A percentile compares a stretch with the other conserved stretches of the same genome.
phyloP scores from a whole-genome alignment of 2,113 vertebrate genomes.

The Pollimyrus isidori region DNA sequence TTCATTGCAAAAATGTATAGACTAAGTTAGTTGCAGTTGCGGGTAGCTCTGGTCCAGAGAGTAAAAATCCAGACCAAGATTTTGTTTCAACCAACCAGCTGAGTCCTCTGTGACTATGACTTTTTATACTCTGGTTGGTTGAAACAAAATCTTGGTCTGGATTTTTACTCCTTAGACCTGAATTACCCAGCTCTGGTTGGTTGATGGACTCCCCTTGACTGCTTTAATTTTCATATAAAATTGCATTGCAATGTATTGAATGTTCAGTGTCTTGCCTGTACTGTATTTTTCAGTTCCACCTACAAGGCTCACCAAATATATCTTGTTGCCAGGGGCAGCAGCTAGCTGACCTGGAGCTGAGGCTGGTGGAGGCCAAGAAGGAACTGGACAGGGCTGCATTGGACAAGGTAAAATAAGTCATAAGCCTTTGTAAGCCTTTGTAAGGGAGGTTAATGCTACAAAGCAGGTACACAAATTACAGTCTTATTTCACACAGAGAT shows the following conservation, averaged over 20 bases:
- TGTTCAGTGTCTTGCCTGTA: background rate
- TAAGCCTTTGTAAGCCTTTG: background rate
- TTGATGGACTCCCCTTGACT: background rate
- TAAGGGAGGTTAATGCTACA: background rate
- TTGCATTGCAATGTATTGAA: background rate
- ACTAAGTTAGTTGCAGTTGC: background rate
- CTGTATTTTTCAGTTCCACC: background rate
- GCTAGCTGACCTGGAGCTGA: slow-evolving; percentile 88
- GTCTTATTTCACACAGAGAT: background rate
- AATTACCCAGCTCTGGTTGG: background rate
- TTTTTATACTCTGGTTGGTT: too few relatives aligned
- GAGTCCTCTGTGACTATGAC: too few relatives aligned
- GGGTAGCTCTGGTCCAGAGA: background rate
- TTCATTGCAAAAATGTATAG: background rate
- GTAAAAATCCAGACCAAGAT: too few relatives aligned
- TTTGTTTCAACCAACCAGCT: too few relatives aligned
- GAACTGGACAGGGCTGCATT: slow-evolving; percentile 86
- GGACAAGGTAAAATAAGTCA: slow-evolving; percentile 70
- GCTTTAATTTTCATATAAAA: background rate
- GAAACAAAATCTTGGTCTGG: background rate
- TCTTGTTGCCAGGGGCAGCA: slow-evolving; percentile 79
- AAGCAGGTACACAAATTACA: background rate
- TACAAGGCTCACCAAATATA: background rate
- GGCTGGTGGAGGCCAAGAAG: slow-evolving; percentile 79
- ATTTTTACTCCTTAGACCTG: background rate